These are phyloP conservation scores for Enteromius anoplus DNA, from an alignment of 2,797 vertebrate species.

Conservation along the genomic window DNA sequence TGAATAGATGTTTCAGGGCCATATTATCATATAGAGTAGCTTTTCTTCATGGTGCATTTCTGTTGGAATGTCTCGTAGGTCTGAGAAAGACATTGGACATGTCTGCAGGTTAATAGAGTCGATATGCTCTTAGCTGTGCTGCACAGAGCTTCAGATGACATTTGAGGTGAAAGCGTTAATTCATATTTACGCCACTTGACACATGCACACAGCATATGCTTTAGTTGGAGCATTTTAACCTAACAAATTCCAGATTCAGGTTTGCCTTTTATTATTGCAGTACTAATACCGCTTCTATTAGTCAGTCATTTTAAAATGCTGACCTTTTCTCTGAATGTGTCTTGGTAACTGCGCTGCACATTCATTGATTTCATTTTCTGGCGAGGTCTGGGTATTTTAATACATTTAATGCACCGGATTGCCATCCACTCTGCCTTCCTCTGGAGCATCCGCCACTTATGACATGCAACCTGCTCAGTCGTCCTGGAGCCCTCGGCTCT, in stretches of 20 bases:
- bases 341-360: neutral
- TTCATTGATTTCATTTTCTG: slow-evolving; percentile 19
- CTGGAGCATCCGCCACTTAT: slow-evolving; percentile 16
- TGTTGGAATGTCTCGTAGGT: neutral
- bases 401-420: slow-evolving; percentile 47
- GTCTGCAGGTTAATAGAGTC: slow-evolving; percentile 9
- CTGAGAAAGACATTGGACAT: slow-evolving; percentile 1
- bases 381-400: slow-evolving; percentile 33
- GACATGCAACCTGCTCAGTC: slow-evolving; percentile 51
- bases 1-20: slow-evolving; percentile 13
- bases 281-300: neutral
- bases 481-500: slow-evolving; percentile 25
- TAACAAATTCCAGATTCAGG: neutral
- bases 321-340: neutral
- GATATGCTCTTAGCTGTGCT: neutral
- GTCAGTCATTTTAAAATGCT: neutral
- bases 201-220: slow-evolving; percentile 13
- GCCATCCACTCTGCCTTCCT: neutral
- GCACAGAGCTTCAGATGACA: neutral
- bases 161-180: neutral
- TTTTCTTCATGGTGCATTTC: slow-evolving; percentile 2
- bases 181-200: slow-evolving; percentile 36
- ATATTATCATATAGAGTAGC: slow-evolving; percentile 30
- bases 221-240: slow-evolving; percentile 28
- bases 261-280: slow-evolving; percentile 15